phyloP scores from a whole-genome alignment of 2,888 invertebrate species.

The Chaetogeoica ovagalla region DNA sequence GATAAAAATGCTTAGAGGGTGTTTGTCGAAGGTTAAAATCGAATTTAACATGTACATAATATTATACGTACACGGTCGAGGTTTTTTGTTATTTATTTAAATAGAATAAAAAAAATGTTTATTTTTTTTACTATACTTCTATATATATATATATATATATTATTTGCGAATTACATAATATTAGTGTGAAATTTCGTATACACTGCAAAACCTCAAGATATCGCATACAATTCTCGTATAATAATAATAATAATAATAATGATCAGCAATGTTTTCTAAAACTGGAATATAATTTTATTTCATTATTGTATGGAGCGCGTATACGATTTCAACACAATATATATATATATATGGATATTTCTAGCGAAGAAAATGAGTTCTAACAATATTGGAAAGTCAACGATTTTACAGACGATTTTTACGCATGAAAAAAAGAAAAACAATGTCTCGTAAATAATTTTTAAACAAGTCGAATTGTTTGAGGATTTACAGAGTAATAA shows the following conservation, averaged over 20 bases:
- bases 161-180: neutral
- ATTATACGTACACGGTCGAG: neutral
- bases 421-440: conserved; percentile 2
- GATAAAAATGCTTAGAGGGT: neutral
- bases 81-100: conserved; percentile 16
- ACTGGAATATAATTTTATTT: too few relatives aligned
- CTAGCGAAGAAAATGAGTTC: neutral
- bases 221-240: conserved; percentile 7
- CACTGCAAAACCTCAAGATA: neutral
- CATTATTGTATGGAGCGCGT: neutral
- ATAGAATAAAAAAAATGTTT: neutral
- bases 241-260: too few relatives aligned
- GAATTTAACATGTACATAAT: neutral
- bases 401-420: neutral
- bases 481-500: too few relatives aligned
- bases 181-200: conserved; percentile 10
- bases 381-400: conserved; percentile 14
- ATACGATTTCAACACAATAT: neutral
- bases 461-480: neutral
- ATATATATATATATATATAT: too few relatives aligned
- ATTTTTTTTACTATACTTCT: too few relatives aligned
- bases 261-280: too few relatives aligned
- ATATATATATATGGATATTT: too few relatives aligned
- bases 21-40: conserved; percentile 23
- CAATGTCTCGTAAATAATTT: neutral